Evolutionary conservation across 53 echinoderm and acorn worm genomes (phyloP), one percentile per base, ranked within the genome.

Genomic region (Stichopus horrens): DNA sequence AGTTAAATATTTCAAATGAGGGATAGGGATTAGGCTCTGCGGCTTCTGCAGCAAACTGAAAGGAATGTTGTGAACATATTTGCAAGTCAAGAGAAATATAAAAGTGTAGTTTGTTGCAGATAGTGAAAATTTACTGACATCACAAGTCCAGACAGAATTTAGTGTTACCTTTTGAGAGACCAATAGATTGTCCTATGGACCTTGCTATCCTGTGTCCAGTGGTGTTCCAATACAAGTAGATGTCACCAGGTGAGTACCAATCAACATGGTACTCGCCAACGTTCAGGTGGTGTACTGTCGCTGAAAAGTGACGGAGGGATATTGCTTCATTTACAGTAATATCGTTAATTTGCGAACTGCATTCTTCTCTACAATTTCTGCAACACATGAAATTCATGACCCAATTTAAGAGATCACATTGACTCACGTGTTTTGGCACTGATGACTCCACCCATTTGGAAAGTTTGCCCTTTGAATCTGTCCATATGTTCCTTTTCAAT

Each of bases 161-260:
- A 0, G 18, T 71, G 57, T 74, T 80, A 99, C 99, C 96, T 93
- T 99, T 99, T 11, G 99, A 99, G 57, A 99, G 80, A n/a, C 99
- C 99, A 89, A 99, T 90, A 9, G 90, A 93, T 8, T 90, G 93
- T 9, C 99, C 99, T 58, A 99, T 99, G 67, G 99, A 99, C 54
- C 99, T 87, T 63, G 99, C 99, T 79, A 99, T 89, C 76, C 93
- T 91, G 18, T 96, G 96, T 57, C 99, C 96, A 4, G 96, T 94
- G 23, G 99, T 93, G 77, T 96, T 93, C 73, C 96, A 94, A 78
- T 94, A 96, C 5, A 94, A 80, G 79, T 93, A 99, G 4, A 99
- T 88, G 79, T 94, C 94, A 54, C 86, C 88, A 5, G 90, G 77
- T 21, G 92, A 90, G 73, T 99, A 94, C 99, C 99, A 99, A 73